Conservation (phyloP, 2,888 invertebrate genomes). For the Acrobasis repandana region DNA sequence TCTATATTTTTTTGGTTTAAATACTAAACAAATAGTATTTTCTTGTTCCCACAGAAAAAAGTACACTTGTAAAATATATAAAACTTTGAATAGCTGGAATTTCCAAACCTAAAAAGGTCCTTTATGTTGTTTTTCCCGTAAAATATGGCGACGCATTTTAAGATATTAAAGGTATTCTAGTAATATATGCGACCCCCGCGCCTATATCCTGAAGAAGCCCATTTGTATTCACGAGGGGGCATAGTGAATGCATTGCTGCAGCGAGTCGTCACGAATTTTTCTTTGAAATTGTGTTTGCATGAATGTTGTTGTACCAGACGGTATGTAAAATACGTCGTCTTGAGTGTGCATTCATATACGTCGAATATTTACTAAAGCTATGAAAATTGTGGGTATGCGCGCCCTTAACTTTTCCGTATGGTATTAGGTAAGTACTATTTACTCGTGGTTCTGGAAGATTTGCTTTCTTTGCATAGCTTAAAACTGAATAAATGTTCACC, state of each 20-base stretch:
- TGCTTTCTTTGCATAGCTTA: too few species aligned
- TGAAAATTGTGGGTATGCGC: too few species aligned
- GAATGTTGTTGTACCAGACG: conserved; percentile 24
- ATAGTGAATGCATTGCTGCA: conserved; percentile 61
- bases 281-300: conserved; percentile 38
- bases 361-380: too few species aligned
- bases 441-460: too few species aligned
- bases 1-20: too few species aligned
- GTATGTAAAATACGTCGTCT: conserved; percentile 7
- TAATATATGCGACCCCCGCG: conserved; percentile 56
- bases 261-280: conserved; percentile 52
- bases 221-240: conserved; percentile 66
- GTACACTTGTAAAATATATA: not conserved
- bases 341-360: not conserved
- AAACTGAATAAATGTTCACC: too few species aligned
- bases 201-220: conserved; percentile 53
- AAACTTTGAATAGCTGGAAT: conserved; percentile 7
- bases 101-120: not conserved
- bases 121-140: conserved; percentile 33
- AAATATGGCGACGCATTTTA: conserved; percentile 51
- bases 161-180: conserved; percentile 58
- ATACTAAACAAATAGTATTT: too few species aligned
- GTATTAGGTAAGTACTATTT: too few species aligned
- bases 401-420: too few species aligned
- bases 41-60: too few species aligned